A percentile compares a stretch with the other conserved stretches of the same genome.
Evolutionary conservation across 2,888 invertebrate species (phyloP).

Genomic region (Leistus spinibarbis): DNA sequence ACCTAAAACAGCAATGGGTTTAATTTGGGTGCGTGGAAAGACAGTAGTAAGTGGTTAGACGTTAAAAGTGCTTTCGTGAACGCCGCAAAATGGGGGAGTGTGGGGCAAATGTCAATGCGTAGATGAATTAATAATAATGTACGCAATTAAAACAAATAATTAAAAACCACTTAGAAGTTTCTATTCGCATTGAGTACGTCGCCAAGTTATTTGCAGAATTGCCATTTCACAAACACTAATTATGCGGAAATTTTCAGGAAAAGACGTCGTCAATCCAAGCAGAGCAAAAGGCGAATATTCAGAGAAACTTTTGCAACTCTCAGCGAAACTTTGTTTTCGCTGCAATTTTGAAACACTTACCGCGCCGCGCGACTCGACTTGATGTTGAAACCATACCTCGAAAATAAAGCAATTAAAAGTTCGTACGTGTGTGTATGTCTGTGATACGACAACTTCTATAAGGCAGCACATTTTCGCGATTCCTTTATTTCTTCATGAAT

Average conservation of each 20-base stretch:
- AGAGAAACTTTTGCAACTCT: not conserved
- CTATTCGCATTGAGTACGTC: not conserved
- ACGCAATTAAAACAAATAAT: not conserved
- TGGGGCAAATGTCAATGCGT: no score
- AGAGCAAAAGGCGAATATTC: not conserved
- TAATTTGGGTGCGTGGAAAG: no score
- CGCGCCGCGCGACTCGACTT: no score
- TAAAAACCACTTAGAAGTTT: not conserved
- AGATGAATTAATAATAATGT: not conserved
- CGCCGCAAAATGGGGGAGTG: no score
- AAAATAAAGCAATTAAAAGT: not conserved
- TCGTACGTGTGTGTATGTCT: no score
- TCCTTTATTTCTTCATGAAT: not conserved
- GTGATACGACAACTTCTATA: not conserved
- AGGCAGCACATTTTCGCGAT: not conserved
- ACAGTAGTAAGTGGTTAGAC: no score
- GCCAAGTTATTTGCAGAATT: not conserved
- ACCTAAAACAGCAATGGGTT: no score
- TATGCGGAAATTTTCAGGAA: not conserved
- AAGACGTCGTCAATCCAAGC: not conserved
- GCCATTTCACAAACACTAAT: not conserved
- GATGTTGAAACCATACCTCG: not conserved
- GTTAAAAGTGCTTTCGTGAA: no score
- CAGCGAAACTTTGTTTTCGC: not conserved
- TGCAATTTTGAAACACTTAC: not conserved